These are phyloP conservation scores for Rhingia rostrata DNA, from an alignment of 2,888 invertebrate species.

Conservation along the genomic window DNA sequence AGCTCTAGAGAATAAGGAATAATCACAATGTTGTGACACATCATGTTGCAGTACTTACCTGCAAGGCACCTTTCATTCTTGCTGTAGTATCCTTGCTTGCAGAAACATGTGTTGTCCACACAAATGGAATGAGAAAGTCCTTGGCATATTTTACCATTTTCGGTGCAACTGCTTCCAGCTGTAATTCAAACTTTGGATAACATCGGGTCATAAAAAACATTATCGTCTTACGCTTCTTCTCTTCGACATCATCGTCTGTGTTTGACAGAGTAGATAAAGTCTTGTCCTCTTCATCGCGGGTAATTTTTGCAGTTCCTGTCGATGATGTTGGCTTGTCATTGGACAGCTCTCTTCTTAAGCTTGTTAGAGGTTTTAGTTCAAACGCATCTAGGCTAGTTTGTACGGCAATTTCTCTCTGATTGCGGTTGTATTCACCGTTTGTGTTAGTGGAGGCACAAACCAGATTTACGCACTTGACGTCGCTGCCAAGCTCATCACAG, in stretches of 20 bases:
- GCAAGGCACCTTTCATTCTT: constrained; percentile 80
- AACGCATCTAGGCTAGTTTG: constrained; percentile 81
- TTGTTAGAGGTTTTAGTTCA: constrained; percentile 79
- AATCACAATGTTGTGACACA: neutral
- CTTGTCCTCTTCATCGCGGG: constrained; percentile 80
- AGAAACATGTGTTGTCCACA: constrained; percentile 79
- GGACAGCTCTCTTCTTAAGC: constrained; percentile 53
- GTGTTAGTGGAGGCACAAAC: constrained; percentile 76
- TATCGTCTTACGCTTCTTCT: constrained; percentile 78
- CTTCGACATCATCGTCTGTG: constrained; percentile 80
- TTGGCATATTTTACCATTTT: constrained; percentile 79
- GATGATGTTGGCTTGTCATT: constrained; percentile 76
- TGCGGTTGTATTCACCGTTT: constrained; percentile 62
- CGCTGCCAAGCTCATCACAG: constrained; percentile 79
- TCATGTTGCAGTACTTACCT: constrained; percentile 74
- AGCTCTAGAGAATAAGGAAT: constrained; percentile 77
- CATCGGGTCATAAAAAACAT: neutral
- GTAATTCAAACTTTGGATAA: neutral
- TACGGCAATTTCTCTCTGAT: constrained; percentile 79
- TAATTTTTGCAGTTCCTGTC: constrained; percentile 75
- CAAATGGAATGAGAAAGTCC: constrained; percentile 81
- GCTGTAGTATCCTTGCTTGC: constrained; percentile 80
- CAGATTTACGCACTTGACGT: constrained; percentile 78
- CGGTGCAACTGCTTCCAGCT: constrained; percentile 80
- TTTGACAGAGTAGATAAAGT: constrained; percentile 81